Base-by-base conservation (phyloP, 2,113 vertebrate genomes). In the Leuciscus idus region DNA sequence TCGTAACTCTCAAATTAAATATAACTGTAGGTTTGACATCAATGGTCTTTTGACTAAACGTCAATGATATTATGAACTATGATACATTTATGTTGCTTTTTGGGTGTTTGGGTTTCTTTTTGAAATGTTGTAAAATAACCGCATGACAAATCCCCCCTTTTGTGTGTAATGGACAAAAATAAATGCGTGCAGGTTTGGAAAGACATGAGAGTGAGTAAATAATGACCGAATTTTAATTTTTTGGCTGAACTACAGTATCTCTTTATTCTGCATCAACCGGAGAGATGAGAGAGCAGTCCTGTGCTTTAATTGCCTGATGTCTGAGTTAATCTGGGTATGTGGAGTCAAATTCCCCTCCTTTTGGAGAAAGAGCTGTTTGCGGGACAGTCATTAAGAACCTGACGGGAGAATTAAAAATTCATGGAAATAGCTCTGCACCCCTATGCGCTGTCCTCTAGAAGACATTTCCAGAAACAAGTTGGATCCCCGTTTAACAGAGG, bases 331-430 rank as follows among this genome's bases (percentile, higher is more conserved):
- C 59, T 82, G 70, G 70, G 28, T 28, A 62, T 17, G 55, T 39
- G 43, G 79, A 83, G 68, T 83, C 61, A 36, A 64, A 73, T 86
- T 62, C 39, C 17, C 46, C 55, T 70, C 19, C 72, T 82, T 57
- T 80, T 72, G 78, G 21, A 39, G 78, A 61, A 81, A 81, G n/a
- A 76, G 52, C 68, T 39, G 50, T 72, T 82, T 84, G 82, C 52
- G 4, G 85, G 87, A 90, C 90, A 79, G 90, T 89, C 90, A 92
- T 91, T 90, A 88, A 91, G 78, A 48, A 84, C 84, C 81, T 90
- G 89, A 91, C 84, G 30, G 82, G 82, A 19, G 57, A 89, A 93
- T 95, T 88, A 92, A 94, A 93, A 91, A 93, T 94, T 93, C 30
- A 93, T 93, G 89, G 55, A 23, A 84, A 90, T 87, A 89, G 87